Percentiles rank a stretch among this genome's conserved stretches.
Evolutionary conservation across 1,140 invertebrate species (phyloP).

Genomic region (Druon quercuslanigerum): DNA sequence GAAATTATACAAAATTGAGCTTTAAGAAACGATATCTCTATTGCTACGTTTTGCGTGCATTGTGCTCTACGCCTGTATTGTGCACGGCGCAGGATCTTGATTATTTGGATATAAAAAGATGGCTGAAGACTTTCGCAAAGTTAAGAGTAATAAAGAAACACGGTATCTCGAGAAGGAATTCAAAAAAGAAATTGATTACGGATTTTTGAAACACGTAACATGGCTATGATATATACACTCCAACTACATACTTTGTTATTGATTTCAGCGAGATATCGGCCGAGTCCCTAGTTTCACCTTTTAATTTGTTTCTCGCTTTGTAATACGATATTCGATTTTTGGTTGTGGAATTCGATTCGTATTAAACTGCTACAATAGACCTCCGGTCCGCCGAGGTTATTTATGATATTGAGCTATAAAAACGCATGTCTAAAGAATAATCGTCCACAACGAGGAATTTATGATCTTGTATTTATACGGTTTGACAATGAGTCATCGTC

Average conservation of each 20-base stretch:
- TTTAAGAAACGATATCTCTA: conserved; percentile 12
- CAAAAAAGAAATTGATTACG: neutral
- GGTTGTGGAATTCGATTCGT: conserved; percentile 35
- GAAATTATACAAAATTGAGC: conserved; percentile 7
- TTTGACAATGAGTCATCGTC: conserved; percentile 2
- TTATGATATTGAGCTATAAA: conserved; percentile 48
- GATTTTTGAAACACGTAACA: conserved; percentile 20
- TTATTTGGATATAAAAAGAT: neutral
- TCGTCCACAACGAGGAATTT: neutral
- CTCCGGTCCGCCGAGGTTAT: conserved; percentile 46
- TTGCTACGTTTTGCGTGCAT: neutral
- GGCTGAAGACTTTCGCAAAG: neutral
- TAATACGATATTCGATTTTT: conserved; percentile 2
- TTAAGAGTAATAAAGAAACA: neutral
- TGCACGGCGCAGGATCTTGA: neutral
- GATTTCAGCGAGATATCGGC: neutral
- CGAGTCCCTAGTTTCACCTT: conserved; percentile 14
- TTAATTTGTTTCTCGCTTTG: neutral
- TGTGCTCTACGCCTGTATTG: conserved; percentile 5
- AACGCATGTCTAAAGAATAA: neutral
- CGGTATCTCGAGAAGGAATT: neutral
- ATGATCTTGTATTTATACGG: neutral
- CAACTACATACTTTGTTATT: conserved; percentile 20
- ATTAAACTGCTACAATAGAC: conserved; percentile 46
- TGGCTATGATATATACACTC: conserved; percentile 24